These are phyloP conservation scores for Edolisoma coerulescens DNA, from an alignment of 2,113 vertebrate genomes.

Conservation along the genomic window DNA sequence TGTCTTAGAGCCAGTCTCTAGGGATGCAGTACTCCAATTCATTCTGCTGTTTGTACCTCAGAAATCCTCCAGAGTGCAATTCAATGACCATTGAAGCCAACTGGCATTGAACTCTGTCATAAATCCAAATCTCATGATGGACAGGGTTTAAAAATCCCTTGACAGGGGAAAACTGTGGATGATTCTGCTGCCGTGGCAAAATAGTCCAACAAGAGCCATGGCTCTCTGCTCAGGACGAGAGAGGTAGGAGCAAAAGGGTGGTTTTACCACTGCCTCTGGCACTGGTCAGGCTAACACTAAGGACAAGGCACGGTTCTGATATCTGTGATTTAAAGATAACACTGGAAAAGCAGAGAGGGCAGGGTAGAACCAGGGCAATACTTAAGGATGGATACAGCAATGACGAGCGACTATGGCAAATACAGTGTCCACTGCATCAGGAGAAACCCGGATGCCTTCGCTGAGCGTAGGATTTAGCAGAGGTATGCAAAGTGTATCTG, in stretches of 20 bases:
- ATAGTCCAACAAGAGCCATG: neutral
- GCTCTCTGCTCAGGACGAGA: neutral
- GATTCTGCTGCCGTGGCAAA: neutral
- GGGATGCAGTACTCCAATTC: neutral
- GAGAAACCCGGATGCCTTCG: neutral
- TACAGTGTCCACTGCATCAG: neutral
- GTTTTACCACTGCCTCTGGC: neutral
- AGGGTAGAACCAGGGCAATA: neutral
- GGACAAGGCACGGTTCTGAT: neutral
- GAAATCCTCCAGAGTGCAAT: conserved; percentile 27
- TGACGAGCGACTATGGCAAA: neutral
- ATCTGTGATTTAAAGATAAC: neutral
- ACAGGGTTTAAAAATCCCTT: conserved; percentile 16
- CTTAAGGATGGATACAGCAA: neutral
- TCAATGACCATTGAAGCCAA: conserved; percentile 41
- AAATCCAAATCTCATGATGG: conserved; percentile 32
- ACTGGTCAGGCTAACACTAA: neutral
- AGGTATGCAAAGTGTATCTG: neutral
- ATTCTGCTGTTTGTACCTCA: conserved; percentile 13
- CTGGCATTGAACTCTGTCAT: conserved; percentile 43
- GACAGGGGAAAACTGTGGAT: neutral
- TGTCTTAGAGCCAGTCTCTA: neutral
- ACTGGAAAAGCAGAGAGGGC: neutral
- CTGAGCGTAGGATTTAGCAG: neutral
- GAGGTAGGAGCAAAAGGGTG: neutral